A percentile compares a stretch with the other conserved stretches of the same genome.
Evolutionary conservation across 2,113 vertebrate species (phyloP).

Genomic region (Myodes glareolus): DNA sequence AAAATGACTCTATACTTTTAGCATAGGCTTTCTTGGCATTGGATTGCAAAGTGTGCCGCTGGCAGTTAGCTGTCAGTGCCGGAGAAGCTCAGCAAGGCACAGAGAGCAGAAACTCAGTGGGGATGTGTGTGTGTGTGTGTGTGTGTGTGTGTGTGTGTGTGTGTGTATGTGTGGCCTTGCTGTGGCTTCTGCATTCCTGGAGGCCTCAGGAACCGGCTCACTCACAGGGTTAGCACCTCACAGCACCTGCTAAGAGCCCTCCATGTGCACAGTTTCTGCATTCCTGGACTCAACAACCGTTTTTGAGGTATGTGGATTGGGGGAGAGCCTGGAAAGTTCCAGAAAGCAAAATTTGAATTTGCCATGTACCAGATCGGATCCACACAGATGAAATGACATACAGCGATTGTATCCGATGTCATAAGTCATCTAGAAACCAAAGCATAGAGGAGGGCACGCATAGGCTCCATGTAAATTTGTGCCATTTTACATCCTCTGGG

Average conservation of each 20-base stretch:
- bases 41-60: neutral
- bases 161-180: neutral
- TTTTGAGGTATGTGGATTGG: neutral
- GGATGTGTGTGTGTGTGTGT: neutral
- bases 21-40: neutral
- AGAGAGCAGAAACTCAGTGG: no score
- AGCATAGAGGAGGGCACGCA: no score
- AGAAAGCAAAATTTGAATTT: neutral
- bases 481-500: neutral
- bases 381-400: neutral
- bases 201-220: neutral
- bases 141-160: no score
- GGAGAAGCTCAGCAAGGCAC: no score
- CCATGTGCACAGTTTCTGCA: neutral
- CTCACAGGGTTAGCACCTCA: no score
- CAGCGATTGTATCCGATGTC: neutral
- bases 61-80: rapidly evolving
- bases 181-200: neutral
- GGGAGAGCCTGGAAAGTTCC: neutral
- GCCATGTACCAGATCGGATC: no score
- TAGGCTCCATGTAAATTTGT: neutral
- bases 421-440: no score
- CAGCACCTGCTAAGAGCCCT: neutral
- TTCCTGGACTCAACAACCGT: neutral
- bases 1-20: neutral